Conservation (phyloP, 2,888 invertebrate genomes). For the Halictus quadricinctus region DNA sequence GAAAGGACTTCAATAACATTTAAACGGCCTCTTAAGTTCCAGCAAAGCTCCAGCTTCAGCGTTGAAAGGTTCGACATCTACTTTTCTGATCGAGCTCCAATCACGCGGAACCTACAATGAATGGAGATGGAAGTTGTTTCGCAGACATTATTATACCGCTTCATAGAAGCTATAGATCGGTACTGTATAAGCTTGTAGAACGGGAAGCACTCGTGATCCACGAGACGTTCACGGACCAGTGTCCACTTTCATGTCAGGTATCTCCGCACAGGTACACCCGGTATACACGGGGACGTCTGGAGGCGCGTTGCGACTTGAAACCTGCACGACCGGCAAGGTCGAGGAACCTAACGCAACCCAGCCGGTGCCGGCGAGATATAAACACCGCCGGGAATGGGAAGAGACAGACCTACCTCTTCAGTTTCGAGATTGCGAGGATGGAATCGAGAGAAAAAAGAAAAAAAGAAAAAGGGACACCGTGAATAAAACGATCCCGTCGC, state of each 20-base stretch:
- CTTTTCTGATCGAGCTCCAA: neutral
- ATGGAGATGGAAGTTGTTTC: neutral
- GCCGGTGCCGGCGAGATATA: constrained; percentile 64
- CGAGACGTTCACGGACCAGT: neutral
- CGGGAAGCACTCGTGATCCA: neutral
- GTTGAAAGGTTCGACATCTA: neutral
- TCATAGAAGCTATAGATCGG: neutral
- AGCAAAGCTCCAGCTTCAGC: too few species aligned
- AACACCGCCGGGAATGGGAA: constrained; percentile 64
- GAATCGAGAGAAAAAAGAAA: neutral
- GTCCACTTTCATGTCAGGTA: constrained; percentile 21
- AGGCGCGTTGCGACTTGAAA: constrained; percentile 72
- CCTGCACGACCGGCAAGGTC: constrained; percentile 79
- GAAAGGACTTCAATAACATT: neutral
- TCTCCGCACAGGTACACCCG: constrained; percentile 52
- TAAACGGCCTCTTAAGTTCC: neutral
- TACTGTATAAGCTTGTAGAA: neutral
- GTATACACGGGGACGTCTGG: constrained; percentile 51
- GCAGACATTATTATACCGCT: neutral
- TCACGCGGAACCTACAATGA: neutral
- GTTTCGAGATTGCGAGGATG: constrained; percentile 58
- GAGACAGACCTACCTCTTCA: constrained; percentile 61
- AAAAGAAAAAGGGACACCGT: neutral
- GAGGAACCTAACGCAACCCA: constrained; percentile 75
- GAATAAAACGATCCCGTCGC: constrained; percentile 21